These are phyloP conservation scores for Mormyrus lacerda DNA, from an alignment of 2,113 vertebrate species.

Conservation along the genomic window DNA sequence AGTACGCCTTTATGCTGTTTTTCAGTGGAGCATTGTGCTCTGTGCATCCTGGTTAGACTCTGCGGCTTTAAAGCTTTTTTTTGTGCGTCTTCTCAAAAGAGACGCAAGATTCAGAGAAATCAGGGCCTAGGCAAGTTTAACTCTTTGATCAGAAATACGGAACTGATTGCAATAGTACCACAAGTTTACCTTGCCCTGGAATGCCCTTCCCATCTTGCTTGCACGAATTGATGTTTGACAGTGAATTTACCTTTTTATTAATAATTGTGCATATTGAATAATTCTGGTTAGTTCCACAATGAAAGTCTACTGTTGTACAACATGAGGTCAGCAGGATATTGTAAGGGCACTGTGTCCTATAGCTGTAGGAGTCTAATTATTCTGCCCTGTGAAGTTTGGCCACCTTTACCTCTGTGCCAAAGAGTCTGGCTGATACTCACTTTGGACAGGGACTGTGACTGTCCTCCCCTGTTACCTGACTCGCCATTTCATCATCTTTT, in stretches of 20 bases:
- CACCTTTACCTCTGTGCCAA: background rate
- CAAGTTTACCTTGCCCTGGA: background rate
- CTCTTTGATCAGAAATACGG: background rate
- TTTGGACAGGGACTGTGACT: background rate
- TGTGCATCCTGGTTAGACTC: background rate
- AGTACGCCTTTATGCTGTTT: background rate
- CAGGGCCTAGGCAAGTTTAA: background rate
- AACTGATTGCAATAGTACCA: background rate
- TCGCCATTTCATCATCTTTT: background rate
- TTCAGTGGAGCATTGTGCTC: background rate
- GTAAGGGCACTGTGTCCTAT: background rate
- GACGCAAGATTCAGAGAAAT: background rate
- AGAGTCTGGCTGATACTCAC: background rate
- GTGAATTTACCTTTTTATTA: background rate
- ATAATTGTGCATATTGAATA: background rate
- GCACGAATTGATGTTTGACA: background rate
- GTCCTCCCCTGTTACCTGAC: background rate
- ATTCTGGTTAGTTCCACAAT: background rate
- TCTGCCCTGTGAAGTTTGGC: background rate
- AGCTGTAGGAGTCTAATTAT: background rate
- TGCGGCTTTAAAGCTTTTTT: background rate
- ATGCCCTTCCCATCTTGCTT: background rate
- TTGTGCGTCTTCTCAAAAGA: background rate
- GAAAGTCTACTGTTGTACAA: background rate
- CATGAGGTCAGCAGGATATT: background rate